Conservation (phyloP, 2,888 invertebrate species). For the Parelbella ahira region DNA sequence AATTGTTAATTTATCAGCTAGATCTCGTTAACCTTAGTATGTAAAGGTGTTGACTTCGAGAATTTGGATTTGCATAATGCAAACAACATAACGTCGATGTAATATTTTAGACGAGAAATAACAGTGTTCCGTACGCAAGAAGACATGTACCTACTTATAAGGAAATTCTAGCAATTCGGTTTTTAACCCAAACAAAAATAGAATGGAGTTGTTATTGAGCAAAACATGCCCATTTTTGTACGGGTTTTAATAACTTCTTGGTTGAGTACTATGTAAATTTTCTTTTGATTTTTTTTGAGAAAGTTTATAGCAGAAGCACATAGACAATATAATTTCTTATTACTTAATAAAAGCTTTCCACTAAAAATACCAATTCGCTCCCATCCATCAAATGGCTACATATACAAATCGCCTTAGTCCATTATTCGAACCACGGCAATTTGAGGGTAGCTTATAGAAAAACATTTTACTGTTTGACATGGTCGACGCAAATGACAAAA, state of each 20-base stretch:
- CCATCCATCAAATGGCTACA: constrained; percentile 35
- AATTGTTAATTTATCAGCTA: constrained; percentile 17
- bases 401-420: constrained; percentile 69
- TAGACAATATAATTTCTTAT: constrained; percentile 14
- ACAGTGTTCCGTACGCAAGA: too few relatives aligned
- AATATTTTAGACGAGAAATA: too few relatives aligned
- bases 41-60: constrained; percentile 12
- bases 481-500: constrained; percentile 78
- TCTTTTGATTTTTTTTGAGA: too few relatives aligned
- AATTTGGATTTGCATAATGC: constrained; percentile 11
- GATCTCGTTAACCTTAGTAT: constrained; percentile 8
- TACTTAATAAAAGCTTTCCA: constrained; percentile 9
- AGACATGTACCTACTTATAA: too few relatives aligned
- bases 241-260: neutral
- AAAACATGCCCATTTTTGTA: neutral
- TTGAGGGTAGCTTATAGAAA: constrained; percentile 70
- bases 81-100: too few relatives aligned
- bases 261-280: too few relatives aligned
- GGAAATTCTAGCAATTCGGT: too few relatives aligned
- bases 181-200: too few relatives aligned
- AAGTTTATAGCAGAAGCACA: too few relatives aligned
- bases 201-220: too few relatives aligned
- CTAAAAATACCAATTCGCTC: constrained; percentile 9
- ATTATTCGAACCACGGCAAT: constrained; percentile 68
- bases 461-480: constrained; percentile 77